Conservation (phyloP, 2,888 invertebrate species). For the Cataglyphis altisquamis region DNA sequence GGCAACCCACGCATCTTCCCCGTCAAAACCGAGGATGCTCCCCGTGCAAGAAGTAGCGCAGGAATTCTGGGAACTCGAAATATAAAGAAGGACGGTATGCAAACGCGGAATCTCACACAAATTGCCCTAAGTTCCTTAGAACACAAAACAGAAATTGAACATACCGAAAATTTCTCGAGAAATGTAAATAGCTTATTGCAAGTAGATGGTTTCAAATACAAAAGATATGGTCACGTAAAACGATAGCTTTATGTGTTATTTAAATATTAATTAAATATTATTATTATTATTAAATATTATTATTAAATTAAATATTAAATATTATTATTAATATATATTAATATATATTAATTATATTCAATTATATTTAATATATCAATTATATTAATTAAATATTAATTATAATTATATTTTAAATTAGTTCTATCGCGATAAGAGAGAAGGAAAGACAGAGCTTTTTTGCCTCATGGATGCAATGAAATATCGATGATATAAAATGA, state of each 20-base stretch:
- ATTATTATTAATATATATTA: no score
- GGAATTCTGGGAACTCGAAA: conserved; percentile 15
- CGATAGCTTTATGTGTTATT: neutral
- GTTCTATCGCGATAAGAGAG: neutral
- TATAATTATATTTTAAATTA: neutral
- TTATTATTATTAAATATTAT: no score
- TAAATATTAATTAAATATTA: no score
- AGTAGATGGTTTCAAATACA: neutral
- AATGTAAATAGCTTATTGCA: neutral
- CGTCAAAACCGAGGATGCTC: neutral
- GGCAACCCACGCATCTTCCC: conserved; percentile 3
- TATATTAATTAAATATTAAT: no score
- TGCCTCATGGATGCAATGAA: neutral
- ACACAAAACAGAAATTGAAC: neutral
- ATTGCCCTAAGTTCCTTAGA: neutral
- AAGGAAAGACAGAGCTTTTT: neutral
- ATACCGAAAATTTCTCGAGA: neutral
- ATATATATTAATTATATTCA: no score
- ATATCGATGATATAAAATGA: conserved; percentile 20
- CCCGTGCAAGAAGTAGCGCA: conserved; percentile 10
- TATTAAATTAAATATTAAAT: no score
- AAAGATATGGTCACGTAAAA: neutral
- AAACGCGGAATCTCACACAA: conserved; percentile 1
- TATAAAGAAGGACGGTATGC: conserved; percentile 13
- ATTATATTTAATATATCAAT: no score